Conservation (phyloP, 2,113 vertebrate species). For the Oryzias woworae region DNA sequence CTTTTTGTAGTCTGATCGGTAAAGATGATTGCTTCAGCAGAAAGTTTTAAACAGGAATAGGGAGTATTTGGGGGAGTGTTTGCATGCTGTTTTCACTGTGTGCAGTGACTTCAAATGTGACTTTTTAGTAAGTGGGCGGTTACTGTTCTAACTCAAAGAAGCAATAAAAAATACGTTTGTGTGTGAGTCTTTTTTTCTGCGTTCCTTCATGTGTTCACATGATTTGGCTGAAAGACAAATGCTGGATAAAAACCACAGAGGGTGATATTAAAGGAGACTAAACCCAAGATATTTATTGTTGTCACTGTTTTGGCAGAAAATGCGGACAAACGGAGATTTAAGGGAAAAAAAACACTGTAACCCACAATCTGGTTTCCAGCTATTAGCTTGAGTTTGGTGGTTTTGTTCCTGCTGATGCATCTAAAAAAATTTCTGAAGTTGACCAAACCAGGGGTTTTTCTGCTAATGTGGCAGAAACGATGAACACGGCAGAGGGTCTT, state of each 20-base stretch:
- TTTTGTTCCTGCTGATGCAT: conserved; percentile 20
- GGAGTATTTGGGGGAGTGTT: conserved; percentile 5
- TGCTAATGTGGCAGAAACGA: too few relatives aligned
- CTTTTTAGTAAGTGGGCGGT: too few relatives aligned
- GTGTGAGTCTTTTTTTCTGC: background rate
- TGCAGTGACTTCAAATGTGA: too few relatives aligned
- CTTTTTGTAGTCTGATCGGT: conserved; percentile 1
- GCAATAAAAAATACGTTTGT: too few relatives aligned
- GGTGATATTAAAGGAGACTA: background rate
- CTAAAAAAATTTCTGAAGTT: conserved; percentile 1
- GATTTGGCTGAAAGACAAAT: background rate
- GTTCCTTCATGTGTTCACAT: background rate
- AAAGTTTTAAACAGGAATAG: too few relatives aligned
- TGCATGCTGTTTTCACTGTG: background rate
- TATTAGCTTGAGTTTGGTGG: conserved; percentile 6
- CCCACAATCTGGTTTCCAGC: background rate
- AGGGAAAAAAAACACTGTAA: conserved; percentile 24
- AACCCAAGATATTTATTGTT: conserved; percentile 17
- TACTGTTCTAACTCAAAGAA: too few relatives aligned
- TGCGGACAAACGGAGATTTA: conserved; percentile 12
- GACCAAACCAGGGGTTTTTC: background rate
- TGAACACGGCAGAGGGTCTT: too few relatives aligned
- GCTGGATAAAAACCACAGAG: conserved; percentile 8
- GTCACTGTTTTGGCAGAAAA: conserved; percentile 17
- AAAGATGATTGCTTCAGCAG: background rate